Conservation (phyloP, 2,113 vertebrate genomes). For the Capreolus pygargus region DNA sequence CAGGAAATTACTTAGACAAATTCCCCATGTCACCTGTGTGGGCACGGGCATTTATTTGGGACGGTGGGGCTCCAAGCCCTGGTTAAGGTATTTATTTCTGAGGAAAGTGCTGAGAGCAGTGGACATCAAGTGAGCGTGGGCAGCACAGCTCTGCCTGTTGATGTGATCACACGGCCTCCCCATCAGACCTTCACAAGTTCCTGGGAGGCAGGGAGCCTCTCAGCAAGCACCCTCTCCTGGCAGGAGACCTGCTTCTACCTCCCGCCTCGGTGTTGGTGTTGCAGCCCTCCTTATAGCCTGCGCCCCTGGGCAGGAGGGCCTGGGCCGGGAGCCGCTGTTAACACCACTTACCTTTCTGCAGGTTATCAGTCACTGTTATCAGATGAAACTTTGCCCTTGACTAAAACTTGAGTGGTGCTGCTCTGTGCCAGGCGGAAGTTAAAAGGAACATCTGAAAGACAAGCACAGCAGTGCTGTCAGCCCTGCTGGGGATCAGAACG, state of each 20-base stretch:
- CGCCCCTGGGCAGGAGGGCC: background rate
- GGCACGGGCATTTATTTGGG: background rate
- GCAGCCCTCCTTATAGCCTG: background rate
- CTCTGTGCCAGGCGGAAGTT: background rate
- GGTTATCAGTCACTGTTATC: background rate
- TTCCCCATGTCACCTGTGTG: background rate
- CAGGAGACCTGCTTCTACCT: background rate
- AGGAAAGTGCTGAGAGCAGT: background rate
- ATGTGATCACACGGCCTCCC: background rate
- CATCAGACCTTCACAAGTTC: background rate
- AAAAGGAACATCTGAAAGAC: background rate
- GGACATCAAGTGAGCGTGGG: background rate
- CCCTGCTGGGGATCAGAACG: background rate
- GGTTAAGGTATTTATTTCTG: background rate
- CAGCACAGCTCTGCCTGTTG: background rate
- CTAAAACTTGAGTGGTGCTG: background rate
- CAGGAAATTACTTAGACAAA: background rate
- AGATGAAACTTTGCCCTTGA: background rate
- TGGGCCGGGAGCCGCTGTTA: background rate
- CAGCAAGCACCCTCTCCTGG: background rate
- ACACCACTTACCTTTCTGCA: background rate
- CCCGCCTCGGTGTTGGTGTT: rapidly evolving
- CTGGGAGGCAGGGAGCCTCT: background rate
- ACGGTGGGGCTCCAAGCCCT: background rate
- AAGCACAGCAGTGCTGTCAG: background rate